Conservation (phyloP, 2,888 invertebrate species). For the Branchellion lobata region DNA sequence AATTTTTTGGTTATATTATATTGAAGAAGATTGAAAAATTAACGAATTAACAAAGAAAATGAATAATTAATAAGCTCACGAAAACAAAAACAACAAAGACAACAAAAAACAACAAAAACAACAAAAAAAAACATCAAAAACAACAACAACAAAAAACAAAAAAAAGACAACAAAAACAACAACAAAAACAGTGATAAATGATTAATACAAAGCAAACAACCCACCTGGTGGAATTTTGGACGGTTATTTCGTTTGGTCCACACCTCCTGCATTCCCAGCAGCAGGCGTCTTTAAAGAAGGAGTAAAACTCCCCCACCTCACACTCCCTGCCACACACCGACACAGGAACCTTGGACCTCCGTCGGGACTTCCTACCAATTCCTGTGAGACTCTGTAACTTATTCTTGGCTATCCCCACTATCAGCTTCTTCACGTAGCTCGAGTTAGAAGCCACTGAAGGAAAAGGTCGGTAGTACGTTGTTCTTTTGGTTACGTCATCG, state of each 20-base stretch:
- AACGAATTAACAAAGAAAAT: too few relatives aligned
- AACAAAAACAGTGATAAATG: neutral
- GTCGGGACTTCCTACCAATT: neutral
- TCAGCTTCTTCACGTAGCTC: neutral
- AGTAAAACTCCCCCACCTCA: constrained; percentile 54
- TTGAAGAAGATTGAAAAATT: too few relatives aligned
- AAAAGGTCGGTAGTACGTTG: neutral
- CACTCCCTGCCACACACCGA: constrained; percentile 51
- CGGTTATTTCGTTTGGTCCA: constrained; percentile 55
- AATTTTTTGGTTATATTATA: too few relatives aligned
- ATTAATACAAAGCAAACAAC: neutral
- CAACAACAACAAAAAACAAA: too few relatives aligned
- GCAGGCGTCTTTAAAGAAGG: constrained; percentile 56
- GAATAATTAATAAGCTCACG: too few relatives aligned
- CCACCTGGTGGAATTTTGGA: constrained; percentile 52
- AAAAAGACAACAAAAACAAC: too few relatives aligned
- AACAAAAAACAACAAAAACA: too few relatives aligned
- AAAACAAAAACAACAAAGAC: too few relatives aligned
- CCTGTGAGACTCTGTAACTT: too few relatives aligned
- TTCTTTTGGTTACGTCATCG: too few relatives aligned
- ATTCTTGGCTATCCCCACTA: too few relatives aligned
- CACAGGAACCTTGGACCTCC: constrained; percentile 24
- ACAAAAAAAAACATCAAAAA: too few relatives aligned
- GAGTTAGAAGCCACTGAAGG: neutral
- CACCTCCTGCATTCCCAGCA: constrained; percentile 57